phyloP scores from a whole-genome alignment of 2,797 vertebrate genomes.

The Sardinella longiceps region DNA sequence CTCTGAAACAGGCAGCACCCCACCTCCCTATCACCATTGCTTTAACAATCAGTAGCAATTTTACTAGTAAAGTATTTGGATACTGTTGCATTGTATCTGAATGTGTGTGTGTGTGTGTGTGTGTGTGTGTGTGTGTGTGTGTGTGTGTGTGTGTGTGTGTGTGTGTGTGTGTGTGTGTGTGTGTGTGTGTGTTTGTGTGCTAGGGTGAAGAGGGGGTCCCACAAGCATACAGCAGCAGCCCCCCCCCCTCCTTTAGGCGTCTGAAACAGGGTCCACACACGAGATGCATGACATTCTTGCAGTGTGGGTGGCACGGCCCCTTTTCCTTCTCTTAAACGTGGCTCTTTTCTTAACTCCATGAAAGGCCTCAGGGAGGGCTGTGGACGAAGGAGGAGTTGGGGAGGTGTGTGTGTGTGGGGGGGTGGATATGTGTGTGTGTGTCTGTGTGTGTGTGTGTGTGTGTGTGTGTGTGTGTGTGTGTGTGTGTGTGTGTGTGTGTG shows the following conservation, averaged over 20 bases:
- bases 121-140: not conserved
- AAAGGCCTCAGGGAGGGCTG: not conserved
- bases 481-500: no score
- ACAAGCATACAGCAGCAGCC: not conserved
- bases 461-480: no score
- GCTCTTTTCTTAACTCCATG: slow-evolving; percentile 14
- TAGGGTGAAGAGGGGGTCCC: slow-evolving; percentile 12
- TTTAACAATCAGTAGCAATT: not conserved
- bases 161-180: slow-evolving; percentile 1
- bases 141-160: not conserved
- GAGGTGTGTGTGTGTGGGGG: no score
- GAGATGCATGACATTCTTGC: slow-evolving; percentile 90
- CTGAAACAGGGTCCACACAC: slow-evolving; percentile 81
- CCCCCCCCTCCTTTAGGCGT: slow-evolving; percentile 39
- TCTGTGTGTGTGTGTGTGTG: no score
- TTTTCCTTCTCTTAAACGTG: not conserved
- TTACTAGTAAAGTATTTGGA: not conserved
- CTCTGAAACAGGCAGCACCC: not conserved
- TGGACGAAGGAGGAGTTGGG: not conserved
- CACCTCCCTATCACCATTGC: not conserved
- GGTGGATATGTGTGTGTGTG: no score
- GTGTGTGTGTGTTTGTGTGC: slow-evolving; percentile 51
- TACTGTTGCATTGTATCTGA: no score
- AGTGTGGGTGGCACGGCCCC: slow-evolving; percentile 84
- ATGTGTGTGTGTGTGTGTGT: slow-evolving; percentile 44